Evolutionary conservation across 2,888 invertebrate genomes (phyloP), one percentile per base, ranked within the genome.

Genomic region (Melanchra persicariae): DNA sequence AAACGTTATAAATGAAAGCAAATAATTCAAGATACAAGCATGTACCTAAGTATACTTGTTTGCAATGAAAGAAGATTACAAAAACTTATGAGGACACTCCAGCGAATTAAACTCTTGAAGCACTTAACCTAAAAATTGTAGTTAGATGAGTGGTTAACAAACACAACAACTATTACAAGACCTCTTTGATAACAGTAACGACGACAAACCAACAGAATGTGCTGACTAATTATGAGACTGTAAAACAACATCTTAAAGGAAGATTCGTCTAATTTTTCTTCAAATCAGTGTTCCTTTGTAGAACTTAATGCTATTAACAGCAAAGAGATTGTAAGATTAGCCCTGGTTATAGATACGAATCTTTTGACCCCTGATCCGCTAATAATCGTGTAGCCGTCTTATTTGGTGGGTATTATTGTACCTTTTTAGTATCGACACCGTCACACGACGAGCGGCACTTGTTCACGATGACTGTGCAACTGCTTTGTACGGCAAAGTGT

Each of bases 351-450:
- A 90, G 93, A 93, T 94, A 92, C 86, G 81, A 88, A 94, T 93
- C 92, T 91, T 37, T 87, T 94, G 91, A 95, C 94, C 95, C 91
- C 83, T 94, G 93, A 88, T 88, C 93, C 85, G 88, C 88, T 93
- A 93, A 93, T 93, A 94, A 92, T 93, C 93, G 92, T 91, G 91
- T 93, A 62, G 87, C 90, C 89, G 86, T 90, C 88, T 47, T 81
- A 82, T 86, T 92, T 90, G 86, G 88, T 88, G 88, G 87, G 84
- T 19, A 88, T 91, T 91, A 90, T 92, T 91, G 91, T 92, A 86
- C 84, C 82, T 88, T 88, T 88, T 89, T 91, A 89, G 88, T 91
- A 90, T 89, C 89, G 84, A 65, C 82, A 82, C 81, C 85, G 88
- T 90, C 87, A 76, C 81, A 86, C 84, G 79, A 81, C 82, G 85